A percentile compares a stretch with the other conserved stretches of the same genome.
Evolutionary conservation across 2,113 vertebrate species (phyloP).

Genomic region (Mesocricetus auratus): DNA sequence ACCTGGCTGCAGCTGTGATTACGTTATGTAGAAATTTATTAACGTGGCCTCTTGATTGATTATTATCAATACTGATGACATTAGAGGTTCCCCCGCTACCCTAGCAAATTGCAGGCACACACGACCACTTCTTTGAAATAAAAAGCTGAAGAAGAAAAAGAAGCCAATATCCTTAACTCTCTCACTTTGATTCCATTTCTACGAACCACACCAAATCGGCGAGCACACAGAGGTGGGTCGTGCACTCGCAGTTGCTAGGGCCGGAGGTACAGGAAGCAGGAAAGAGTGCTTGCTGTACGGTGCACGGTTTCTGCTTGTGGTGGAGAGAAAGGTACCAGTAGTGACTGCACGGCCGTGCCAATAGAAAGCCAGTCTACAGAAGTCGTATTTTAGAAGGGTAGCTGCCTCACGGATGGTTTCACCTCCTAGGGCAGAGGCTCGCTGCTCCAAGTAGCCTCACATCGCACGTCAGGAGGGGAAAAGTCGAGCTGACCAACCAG

Average conservation of each 20-base stretch:
- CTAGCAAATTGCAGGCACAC: slow-evolving; percentile 41
- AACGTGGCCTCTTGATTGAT: slow-evolving; percentile 52
- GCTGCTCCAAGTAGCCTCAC: no score
- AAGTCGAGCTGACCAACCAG: neutral
- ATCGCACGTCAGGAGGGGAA: neutral
- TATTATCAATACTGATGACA: slow-evolving; percentile 63
- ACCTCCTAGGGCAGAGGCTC: neutral
- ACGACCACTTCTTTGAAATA: slow-evolving; percentile 60
- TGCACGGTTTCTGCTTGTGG: neutral
- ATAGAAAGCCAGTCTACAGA: neutral
- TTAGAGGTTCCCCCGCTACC: slow-evolving; percentile 28
- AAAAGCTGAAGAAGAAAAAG: neutral
- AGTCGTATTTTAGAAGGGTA: neutral
- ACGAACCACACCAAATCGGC: slow-evolving; percentile 1
- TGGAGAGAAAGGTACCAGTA: neutral
- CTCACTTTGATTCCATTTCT: slow-evolving; percentile 1
- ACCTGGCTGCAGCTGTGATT: slow-evolving; percentile 65
- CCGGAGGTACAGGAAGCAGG: no score
- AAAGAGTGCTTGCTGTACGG: neutral
- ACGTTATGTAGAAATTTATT: slow-evolving; percentile 67
- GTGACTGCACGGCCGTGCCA: neutral
- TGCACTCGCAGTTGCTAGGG: neutral
- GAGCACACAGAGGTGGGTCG: neutral
- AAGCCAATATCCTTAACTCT: neutral
- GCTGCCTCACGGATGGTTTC: neutral